A percentile compares a stretch with the other conserved stretches of the same genome.
phyloP scores from a whole-genome alignment of 2,797 vertebrate genomes.

The Alcedo quadribrachys region DNA sequence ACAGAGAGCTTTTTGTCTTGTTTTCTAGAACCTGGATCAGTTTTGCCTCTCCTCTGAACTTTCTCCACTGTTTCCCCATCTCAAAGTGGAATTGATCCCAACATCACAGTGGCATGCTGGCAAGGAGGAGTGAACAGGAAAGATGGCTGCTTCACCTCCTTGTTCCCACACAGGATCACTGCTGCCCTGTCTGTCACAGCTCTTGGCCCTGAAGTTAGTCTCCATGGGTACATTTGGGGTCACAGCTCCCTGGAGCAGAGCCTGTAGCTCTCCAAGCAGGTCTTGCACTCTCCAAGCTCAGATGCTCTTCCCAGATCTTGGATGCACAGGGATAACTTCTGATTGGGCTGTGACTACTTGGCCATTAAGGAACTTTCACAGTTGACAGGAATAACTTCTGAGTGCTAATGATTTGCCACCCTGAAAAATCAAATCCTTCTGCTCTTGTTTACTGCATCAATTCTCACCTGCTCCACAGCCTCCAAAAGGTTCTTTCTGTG shows the following conservation, averaged over 20 bases:
- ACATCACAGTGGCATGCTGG: neutral
- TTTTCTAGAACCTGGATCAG: neutral
- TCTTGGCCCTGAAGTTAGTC: neutral
- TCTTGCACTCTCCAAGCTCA: neutral
- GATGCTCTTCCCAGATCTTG: neutral
- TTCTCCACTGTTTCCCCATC: neutral
- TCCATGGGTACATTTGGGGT: neutral
- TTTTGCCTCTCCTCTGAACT: neutral
- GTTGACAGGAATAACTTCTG: fast-evolving
- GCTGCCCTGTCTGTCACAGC: neutral
- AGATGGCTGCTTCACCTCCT: neutral
- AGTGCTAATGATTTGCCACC: fast-evolving
- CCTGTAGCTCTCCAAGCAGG: neutral
- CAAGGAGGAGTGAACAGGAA: neutral
- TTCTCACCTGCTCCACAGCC: neutral
- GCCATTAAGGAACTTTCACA: neutral
- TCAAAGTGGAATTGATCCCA: neutral
- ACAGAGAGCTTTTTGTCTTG: neutral
- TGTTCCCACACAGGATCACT: neutral
- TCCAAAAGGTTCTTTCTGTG: neutral
- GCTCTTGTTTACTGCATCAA: neutral
- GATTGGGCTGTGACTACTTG: neutral
- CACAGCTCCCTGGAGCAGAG: neutral
- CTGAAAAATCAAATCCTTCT: neutral
- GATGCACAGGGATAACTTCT: neutral